Evolutionary conservation across 2,888 invertebrate genomes (phyloP), one percentile per base, ranked within the genome.

Genomic region (Noctuana brunneofusca): DNA sequence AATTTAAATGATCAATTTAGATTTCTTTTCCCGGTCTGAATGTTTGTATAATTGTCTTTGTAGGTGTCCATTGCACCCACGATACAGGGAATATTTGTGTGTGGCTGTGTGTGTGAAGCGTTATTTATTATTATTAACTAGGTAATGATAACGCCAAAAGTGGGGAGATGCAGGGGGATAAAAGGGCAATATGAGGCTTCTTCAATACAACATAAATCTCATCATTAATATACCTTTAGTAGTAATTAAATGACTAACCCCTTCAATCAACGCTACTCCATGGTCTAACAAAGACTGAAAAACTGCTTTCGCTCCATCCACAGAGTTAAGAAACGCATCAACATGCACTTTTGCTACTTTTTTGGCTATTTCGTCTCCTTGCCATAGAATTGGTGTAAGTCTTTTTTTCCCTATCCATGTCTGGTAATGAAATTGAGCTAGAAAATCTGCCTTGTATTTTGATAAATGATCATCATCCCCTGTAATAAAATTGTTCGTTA

Each of bases 381-480:
- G 81, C 94, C 94, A 94, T 2, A 92, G 68, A 5, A 78, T 49
- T 1, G 84, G 85, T 16, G 74, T 80, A 0, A 83, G 64, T 62
- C 73, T 76, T 43, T 81, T 76, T n/a, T 75, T 74, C 48, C 79
- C 74, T 14, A 71, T 83, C 85, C 89, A 88, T 9, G 73, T 75
- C 24, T 74, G 71, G 62, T 81, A 83, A 20, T 85, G 78, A 62
- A 83, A 87, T 69, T 85, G 77, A 57, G 65, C 68, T 14, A 94
- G 75, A 75, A 93, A 94, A 0, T 89, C 78, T 0, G 89, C 68
- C 27, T 83, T 67, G 69, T 92, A 94, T 3, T 65, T 73, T 0
- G 94, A 94, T 68, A 82, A 70, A 70, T 95, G 95, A 0, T 81
- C 79, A 75, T 94, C 94, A 53, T 81, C 87, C 94, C 94, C 94